These are phyloP conservation scores for Drosophila mayri DNA, from an alignment of 1,140 invertebrate genomes.

Conservation along the genomic window DNA sequence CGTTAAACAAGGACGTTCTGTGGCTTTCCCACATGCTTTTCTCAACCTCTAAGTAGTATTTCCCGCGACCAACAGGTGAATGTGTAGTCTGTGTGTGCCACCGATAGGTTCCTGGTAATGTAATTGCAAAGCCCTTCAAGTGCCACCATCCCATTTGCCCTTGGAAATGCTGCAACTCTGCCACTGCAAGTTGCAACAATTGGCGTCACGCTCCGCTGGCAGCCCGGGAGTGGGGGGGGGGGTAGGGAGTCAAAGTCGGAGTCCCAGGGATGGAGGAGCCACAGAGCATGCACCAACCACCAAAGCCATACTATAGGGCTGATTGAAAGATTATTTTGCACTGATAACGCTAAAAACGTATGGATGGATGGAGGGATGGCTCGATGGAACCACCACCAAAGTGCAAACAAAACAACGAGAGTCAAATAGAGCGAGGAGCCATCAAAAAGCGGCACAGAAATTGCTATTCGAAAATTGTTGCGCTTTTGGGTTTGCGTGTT, in stretches of 20 bases:
- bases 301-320: slow-evolving; percentile 58
- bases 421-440: slow-evolving; percentile 73
- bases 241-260: too few species aligned
- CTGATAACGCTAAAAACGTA: slow-evolving; percentile 83
- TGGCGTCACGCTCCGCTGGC: slow-evolving; percentile 71
- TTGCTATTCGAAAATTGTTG: slow-evolving; percentile 82
- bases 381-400: slow-evolving; percentile 41
- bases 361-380: slow-evolving; percentile 65
- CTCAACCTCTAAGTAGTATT: background rate
- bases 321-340: slow-evolving; percentile 84
- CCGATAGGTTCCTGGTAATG: slow-evolving; percentile 24
- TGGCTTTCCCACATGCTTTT: slow-evolving; percentile 1
- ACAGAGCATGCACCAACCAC: slow-evolving; percentile 38
- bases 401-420: slow-evolving; percentile 51
- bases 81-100: background rate
- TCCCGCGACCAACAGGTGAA: slow-evolving; percentile 27
- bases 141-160: slow-evolving; percentile 10
- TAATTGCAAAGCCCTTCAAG: slow-evolving; percentile 42
- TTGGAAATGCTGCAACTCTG: slow-evolving; percentile 15
- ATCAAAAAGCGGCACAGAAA: slow-evolving; percentile 55
- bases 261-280: background rate
- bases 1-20: background rate
- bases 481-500: slow-evolving; percentile 79
- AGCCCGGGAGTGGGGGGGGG: background rate
- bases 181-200: slow-evolving; percentile 61